A percentile compares a stretch with the other conserved stretches of the same genome.
Conservation (phyloP, 2,888 invertebrate genomes). For the Diaphora mendica region DNA sequence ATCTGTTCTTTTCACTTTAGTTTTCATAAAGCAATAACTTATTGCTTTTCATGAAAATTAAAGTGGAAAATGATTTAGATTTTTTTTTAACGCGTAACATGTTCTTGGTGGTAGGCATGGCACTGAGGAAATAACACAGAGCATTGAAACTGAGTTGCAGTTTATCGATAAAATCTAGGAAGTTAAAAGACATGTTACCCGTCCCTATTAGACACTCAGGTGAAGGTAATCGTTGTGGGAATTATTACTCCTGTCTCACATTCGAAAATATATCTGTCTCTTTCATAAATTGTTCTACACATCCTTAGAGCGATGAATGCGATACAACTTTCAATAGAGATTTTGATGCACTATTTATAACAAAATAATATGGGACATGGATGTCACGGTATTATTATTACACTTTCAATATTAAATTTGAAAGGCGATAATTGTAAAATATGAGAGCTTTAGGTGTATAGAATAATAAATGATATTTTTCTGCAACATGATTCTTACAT, state of each 20-base stretch:
- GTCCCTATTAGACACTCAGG: slow-evolving; percentile 65
- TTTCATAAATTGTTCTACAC: slow-evolving; percentile 74
- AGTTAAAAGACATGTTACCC: slow-evolving; percentile 8
- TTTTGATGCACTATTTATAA: slow-evolving; percentile 27
- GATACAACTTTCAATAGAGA: slow-evolving; percentile 40
- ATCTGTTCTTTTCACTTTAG: background rate
- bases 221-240: slow-evolving; percentile 86
- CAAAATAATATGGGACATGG: slow-evolving; percentile 29
- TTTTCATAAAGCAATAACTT: background rate
- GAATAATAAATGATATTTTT: background rate
- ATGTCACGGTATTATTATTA: slow-evolving; percentile 17
- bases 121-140: background rate
- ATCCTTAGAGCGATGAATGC: slow-evolving; percentile 51
- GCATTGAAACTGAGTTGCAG: background rate
- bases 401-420: slow-evolving; percentile 11
- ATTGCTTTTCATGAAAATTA: background rate
- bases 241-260: slow-evolving; percentile 74
- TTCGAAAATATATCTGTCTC: slow-evolving; percentile 65
- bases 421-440: slow-evolving; percentile 7
- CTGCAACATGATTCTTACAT: background rate
- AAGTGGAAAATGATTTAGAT: too few species aligned
- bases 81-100: background rate
- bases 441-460: background rate
- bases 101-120: too few species aligned
- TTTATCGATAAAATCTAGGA: slow-evolving; percentile 29